These are phyloP conservation scores for Xenotilapia flavipinnis DNA, from an alignment of 2,113 vertebrate genomes.

Conservation along the genomic window DNA sequence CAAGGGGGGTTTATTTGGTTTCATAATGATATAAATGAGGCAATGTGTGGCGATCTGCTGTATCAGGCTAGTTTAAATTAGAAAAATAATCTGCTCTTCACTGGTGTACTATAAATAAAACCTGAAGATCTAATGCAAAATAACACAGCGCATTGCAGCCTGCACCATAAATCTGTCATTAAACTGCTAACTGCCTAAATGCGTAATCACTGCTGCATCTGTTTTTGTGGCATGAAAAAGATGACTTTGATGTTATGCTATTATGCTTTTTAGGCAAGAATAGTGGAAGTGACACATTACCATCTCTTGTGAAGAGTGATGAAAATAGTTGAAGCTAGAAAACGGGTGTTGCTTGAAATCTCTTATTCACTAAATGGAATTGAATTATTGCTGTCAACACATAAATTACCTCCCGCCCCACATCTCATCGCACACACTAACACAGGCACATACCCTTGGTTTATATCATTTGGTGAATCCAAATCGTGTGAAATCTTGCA, in stretches of 20 bases:
- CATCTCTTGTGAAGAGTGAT: neutral
- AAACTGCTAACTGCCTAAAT: neutral
- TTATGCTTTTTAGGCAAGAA: slow-evolving; percentile 18
- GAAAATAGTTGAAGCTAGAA: slow-evolving; percentile 13
- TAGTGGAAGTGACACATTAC: slow-evolving; percentile 28
- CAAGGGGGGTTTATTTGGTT: neutral
- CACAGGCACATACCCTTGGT: neutral
- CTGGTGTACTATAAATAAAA: neutral
- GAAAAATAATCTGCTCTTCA: neutral
- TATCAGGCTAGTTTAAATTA: neutral
- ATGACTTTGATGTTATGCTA: neutral
- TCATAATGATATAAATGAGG: neutral
- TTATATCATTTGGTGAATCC: slow-evolving; percentile 11
- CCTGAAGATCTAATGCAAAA: slow-evolving; percentile 8
- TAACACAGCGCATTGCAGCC: slow-evolving; percentile 14
- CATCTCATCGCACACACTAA: neutral
- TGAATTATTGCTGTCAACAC: slow-evolving; percentile 53
- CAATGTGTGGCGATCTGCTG: neutral
- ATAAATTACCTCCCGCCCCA: slow-evolving; percentile 11
- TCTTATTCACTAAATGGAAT: slow-evolving; percentile 50
- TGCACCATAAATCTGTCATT: slow-evolving; percentile 20
- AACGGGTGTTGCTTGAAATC: slow-evolving; percentile 12
- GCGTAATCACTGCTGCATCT: neutral
- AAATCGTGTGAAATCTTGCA: neutral
- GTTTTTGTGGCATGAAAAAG: neutral